Percentiles rank a stretch among this genome's conserved stretches.
These are phyloP conservation scores for Coregonus ussuriensis DNA, from an alignment of 2,797 vertebrate genomes.

Conservation along the genomic window DNA sequence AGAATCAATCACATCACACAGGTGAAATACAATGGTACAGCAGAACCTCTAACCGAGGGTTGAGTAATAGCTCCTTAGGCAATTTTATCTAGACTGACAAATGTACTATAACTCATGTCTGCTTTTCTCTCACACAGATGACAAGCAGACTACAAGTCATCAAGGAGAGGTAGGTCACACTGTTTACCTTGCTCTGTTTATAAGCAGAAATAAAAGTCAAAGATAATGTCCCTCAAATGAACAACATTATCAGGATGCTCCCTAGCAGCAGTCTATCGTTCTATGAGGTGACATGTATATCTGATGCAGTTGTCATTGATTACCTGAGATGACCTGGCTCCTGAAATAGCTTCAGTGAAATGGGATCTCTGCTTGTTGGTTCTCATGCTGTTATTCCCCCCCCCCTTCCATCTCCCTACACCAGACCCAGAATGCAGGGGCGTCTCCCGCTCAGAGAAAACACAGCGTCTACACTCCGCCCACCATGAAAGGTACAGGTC, in stretches of 20 bases:
- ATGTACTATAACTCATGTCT: background rate
- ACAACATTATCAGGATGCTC: background rate
- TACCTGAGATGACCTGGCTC: slow-evolving; percentile 34
- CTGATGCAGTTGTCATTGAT: slow-evolving; percentile 53
- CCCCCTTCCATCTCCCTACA: slow-evolving; percentile 31
- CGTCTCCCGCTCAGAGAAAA: slow-evolving; percentile 85
- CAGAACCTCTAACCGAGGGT: background rate
- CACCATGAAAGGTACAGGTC: slow-evolving; percentile 83
- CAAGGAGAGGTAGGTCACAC: slow-evolving; percentile 80
- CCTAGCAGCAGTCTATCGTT: background rate
- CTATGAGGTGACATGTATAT: slow-evolving; percentile 21
- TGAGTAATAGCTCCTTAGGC: no score
- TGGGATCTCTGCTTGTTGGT: slow-evolving; percentile 31
- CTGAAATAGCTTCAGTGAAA: slow-evolving; percentile 63
- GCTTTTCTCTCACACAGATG: slow-evolving; percentile 69
- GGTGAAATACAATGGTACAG: no score
- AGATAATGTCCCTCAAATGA: no score
- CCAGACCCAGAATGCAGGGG: slow-evolving; percentile 72
- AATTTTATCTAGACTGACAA: no score
- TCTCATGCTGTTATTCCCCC: slow-evolving; percentile 40
- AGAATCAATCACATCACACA: no score
- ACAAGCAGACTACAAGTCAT: slow-evolving; percentile 77
- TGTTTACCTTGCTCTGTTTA: background rate
- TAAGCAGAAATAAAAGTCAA: background rate
- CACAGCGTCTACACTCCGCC: slow-evolving; percentile 84